A percentile compares a stretch with the other conserved stretches of the same genome.
Evolutionary conservation across 2,888 invertebrate species (phyloP).

Genomic region (Disparrhopalites patrizii): DNA sequence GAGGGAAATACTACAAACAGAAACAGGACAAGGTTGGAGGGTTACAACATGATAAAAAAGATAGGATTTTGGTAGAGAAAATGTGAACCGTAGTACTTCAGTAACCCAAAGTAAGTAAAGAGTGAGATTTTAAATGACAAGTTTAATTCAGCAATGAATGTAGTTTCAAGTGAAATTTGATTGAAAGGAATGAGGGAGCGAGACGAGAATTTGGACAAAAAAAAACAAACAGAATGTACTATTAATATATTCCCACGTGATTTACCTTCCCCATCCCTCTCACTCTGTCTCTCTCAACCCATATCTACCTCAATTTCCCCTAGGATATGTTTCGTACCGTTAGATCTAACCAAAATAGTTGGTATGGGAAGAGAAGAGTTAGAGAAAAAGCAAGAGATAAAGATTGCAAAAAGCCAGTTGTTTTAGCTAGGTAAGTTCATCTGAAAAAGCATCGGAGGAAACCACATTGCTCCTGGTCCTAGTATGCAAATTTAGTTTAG

Average conservation of each 20-base stretch:
- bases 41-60: neutral
- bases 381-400: neutral
- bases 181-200: constrained; percentile 9
- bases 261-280: constrained; percentile 2
- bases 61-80: neutral
- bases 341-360: neutral
- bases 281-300: neutral
- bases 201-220: constrained; percentile 7
- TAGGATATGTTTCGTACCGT: too few species aligned
- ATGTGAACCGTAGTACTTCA: too few species aligned
- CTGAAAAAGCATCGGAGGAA: too few species aligned
- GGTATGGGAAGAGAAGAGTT: neutral
- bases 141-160: constrained; percentile 32
- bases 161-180: constrained; percentile 29
- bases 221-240: constrained; percentile 26
- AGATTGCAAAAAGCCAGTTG: too few species aligned
- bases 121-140: constrained; percentile 30
- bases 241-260: constrained; percentile 33
- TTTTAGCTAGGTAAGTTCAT: too few species aligned
- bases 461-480: too few species aligned
- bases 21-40: neutral
- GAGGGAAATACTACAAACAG: neutral
- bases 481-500: too few species aligned
- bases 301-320: too few species aligned
- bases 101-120: too few species aligned